Evolutionary conservation across 2,888 invertebrate species (phyloP).

Genomic region (Euzophera pinguis): DNA sequence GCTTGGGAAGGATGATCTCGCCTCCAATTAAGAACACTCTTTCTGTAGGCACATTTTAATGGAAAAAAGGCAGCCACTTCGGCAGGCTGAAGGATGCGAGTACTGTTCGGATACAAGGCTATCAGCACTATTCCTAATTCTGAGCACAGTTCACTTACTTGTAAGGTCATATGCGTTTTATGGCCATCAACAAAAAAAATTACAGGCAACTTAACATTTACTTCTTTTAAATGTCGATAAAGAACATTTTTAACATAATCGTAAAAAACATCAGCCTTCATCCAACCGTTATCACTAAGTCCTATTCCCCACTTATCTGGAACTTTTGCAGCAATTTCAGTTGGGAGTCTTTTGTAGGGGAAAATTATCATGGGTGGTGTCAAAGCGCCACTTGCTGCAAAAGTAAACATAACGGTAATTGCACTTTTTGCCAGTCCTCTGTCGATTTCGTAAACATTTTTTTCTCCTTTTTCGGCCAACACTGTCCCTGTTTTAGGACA

Average conservation of each 20-base stretch:
- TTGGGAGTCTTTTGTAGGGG: slow-evolving; percentile 38
- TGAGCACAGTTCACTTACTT: slow-evolving; percentile 16
- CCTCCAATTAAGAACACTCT: slow-evolving; percentile 17
- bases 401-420: slow-evolving; percentile 47
- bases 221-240: neutral
- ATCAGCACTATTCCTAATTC: slow-evolving; percentile 19
- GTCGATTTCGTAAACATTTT: slow-evolving; percentile 47
- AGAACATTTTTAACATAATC: slow-evolving; percentile 9
- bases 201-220: slow-evolving; percentile 5
- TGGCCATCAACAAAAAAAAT: slow-evolving; percentile 18
- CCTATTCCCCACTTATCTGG: slow-evolving; percentile 38
- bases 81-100: slow-evolving; percentile 20
- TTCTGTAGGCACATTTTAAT: slow-evolving; percentile 18
- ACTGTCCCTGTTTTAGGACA: slow-evolving; percentile 29
- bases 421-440: slow-evolving; percentile 35
- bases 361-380: slow-evolving; percentile 46
- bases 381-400: slow-evolving; percentile 35
- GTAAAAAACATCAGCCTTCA: slow-evolving; percentile 11
- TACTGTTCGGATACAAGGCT: slow-evolving; percentile 19
- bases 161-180: slow-evolving; percentile 19
- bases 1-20: slow-evolving; percentile 17
- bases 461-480: slow-evolving; percentile 22
- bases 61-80: slow-evolving; percentile 19
- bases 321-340: slow-evolving; percentile 31
- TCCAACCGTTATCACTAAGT: slow-evolving; percentile 14